These are phyloP conservation scores for Ennomos quercinarius DNA, from an alignment of 2,888 invertebrate genomes.

Conservation along the genomic window DNA sequence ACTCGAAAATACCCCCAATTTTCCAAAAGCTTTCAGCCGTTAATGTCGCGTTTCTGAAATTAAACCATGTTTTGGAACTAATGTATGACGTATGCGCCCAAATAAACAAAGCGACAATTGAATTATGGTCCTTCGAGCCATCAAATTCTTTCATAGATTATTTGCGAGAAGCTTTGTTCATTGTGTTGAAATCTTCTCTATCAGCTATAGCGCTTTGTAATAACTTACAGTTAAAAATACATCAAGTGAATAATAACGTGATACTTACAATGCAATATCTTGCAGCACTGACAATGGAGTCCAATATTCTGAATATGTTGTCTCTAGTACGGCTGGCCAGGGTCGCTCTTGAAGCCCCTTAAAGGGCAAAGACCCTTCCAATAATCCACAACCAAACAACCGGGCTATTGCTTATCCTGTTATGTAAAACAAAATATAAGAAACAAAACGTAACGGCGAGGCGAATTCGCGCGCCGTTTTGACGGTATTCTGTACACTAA, in stretches of 20 bases:
- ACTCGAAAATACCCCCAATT: constrained; percentile 70
- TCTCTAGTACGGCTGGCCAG: constrained; percentile 80
- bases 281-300: constrained; percentile 82
- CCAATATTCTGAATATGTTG: constrained; percentile 82
- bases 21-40: constrained; percentile 75
- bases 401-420: constrained; percentile 81
- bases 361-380: constrained; percentile 64
- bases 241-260: neutral
- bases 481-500: constrained; percentile 67
- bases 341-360: constrained; percentile 66
- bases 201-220: no score
- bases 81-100: constrained; percentile 53
- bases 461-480: constrained; percentile 76
- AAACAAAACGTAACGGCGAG: constrained; percentile 80
- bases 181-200: no score
- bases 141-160: no score
- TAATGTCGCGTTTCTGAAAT: constrained; percentile 78
- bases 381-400: constrained; percentile 65
- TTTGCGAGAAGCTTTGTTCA: neutral
- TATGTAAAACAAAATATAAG: constrained; percentile 81
- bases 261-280: constrained; percentile 84
- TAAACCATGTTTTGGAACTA: constrained; percentile 74
- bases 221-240: no score
- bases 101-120: constrained; percentile 40
- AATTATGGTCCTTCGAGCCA: neutral